These are phyloP conservation scores for Argyresthia albistria DNA, from an alignment of 2,888 invertebrate genomes.

Conservation along the genomic window DNA sequence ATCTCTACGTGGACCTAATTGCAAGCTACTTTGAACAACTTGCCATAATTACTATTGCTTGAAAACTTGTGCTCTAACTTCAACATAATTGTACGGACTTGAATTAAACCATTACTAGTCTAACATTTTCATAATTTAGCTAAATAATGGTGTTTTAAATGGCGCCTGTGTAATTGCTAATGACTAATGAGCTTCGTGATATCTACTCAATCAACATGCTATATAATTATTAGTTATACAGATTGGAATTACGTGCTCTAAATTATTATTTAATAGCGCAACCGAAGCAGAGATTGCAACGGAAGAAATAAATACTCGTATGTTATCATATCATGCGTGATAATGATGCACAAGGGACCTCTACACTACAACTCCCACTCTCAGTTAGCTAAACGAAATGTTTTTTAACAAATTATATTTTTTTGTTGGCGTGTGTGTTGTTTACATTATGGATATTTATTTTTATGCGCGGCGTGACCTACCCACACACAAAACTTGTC, in stretches of 20 bases:
- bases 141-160: not conserved
- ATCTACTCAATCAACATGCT: too few species aligned
- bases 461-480: slow-evolving; percentile 46
- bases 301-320: too few species aligned
- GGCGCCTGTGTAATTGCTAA: not conserved
- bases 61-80: not conserved
- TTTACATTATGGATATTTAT: not conserved
- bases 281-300: too few species aligned
- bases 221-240: too few species aligned
- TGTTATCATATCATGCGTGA: too few species aligned
- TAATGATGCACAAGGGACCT: too few species aligned
- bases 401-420: not conserved
- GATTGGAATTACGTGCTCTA: too few species aligned
- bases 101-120: not conserved
- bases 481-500: slow-evolving; percentile 34
- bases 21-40: slow-evolving; percentile 23
- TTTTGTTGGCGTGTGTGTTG: not conserved
- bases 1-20: slow-evolving; percentile 40
- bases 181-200: too few species aligned
- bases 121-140: not conserved
- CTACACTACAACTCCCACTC: too few species aligned
- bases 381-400: not conserved
- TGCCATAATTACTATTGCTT: not conserved
- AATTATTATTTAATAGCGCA: too few species aligned
- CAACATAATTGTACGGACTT: not conserved